These are phyloP conservation scores for Monodelphis domestica DNA, from an alignment of 2,797 vertebrate species.

Conservation along the genomic window DNA sequence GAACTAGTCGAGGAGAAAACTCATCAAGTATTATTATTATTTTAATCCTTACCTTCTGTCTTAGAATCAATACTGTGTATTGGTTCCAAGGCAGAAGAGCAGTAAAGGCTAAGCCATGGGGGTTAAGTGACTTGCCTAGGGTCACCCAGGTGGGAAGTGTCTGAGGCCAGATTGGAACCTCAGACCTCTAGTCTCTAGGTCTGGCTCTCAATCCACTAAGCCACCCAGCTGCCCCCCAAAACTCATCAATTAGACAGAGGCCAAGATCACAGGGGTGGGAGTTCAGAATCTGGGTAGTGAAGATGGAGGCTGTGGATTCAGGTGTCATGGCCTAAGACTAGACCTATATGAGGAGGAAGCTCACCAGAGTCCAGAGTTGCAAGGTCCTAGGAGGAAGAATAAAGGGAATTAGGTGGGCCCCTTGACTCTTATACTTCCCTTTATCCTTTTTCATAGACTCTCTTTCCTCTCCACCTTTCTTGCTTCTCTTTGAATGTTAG, in stretches of 20 bases:
- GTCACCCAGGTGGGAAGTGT: no score
- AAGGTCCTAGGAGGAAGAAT: background rate
- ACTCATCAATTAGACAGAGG: background rate
- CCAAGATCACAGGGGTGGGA: background rate
- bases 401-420: background rate
- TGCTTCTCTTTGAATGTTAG: background rate
- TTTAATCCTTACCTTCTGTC: no score
- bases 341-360: background rate
- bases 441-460: background rate
- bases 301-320: no score
- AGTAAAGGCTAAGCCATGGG: no score
- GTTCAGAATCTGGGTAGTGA: background rate
- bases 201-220: no score
- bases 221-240: no score
- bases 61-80: no score
- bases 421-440: background rate
- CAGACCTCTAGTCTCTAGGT: no score
- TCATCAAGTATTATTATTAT: no score
- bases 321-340: background rate
- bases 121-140: no score
- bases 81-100: no score
- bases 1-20: background rate
- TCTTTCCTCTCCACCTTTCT: background rate
- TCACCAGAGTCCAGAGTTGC: background rate
- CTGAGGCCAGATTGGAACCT: no score